These are phyloP conservation scores for Cephus runcator DNA, from an alignment of 2,888 invertebrate genomes.

Conservation along the genomic window DNA sequence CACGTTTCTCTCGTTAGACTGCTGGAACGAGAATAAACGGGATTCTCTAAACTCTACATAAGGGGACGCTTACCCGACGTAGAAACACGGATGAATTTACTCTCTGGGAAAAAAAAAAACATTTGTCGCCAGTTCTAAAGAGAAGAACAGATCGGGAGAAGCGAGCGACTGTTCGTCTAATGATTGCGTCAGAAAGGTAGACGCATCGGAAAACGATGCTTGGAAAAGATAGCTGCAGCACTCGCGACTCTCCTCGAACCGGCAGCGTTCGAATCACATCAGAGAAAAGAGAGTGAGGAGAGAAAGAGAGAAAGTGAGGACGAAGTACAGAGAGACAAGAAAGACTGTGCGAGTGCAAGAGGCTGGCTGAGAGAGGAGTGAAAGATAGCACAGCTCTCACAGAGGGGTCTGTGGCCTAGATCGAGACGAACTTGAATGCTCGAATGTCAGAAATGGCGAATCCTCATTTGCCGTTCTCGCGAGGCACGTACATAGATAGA, in stretches of 20 bases:
- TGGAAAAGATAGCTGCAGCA: background rate
- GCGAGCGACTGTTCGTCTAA: background rate
- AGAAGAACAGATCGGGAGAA: background rate
- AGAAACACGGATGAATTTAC: background rate
- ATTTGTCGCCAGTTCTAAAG: background rate
- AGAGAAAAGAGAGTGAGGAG: background rate
- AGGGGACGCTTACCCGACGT: background rate
- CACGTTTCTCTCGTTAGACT: background rate
- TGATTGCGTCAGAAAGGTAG: background rate
- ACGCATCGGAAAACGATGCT: background rate
- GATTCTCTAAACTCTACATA: background rate
- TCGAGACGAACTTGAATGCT: conserved; percentile 62
- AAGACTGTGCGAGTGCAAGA: conserved; percentile 3
- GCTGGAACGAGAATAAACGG: background rate
- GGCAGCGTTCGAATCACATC: background rate
- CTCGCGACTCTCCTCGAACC: background rate
- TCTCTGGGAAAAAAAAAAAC: background rate
- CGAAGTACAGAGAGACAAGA: conserved; percentile 19
- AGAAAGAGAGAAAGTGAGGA: conserved; percentile 13
- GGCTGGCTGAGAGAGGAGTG: conserved; percentile 9
- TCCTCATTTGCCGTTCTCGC: conserved; percentile 60
- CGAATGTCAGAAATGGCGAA: conserved; percentile 61
- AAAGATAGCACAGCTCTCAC: conserved; percentile 25
- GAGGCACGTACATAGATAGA: conserved; percentile 40
- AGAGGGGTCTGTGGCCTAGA: conserved; percentile 54